Base-by-base conservation (phyloP, 1,140 invertebrate genomes). In the Armadillidium nasatum region DNA sequence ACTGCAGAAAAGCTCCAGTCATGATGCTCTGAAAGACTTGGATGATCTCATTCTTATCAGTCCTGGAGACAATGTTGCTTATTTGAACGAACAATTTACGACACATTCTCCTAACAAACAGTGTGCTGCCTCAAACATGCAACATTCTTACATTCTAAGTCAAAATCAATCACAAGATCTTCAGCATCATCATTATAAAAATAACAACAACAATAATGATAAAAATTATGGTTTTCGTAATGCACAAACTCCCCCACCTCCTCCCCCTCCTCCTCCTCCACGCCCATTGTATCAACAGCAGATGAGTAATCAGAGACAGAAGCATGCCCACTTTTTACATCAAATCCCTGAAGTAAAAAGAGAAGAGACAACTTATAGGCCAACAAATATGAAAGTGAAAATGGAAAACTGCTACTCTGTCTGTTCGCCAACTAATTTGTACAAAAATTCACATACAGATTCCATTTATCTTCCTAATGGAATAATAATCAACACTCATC, bases 341-440 rank as follows among this genome's bases (percentile, higher is more conserved):
- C 50, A 60, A 60, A 60, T 19, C 7, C 19, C 50, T 60, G 50
- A 60, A 60, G 50, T 6, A 33, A 33, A 33, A 33, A 33, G 33
- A 33, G 19, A 60, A 45, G 66, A 71, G 44, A n/a, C 7, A 46
- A 33, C 60, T 33, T 43, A 45, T 23, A 21, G 54, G 1, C 15
- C 43, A 71, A 71, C 23, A 21, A 74, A 76, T 21, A 70, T 78
- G 15, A 60, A 54, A 67, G 78, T 79, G 0, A 79, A 79, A 71
- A 13, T 76, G 11, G 78, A 79, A 21, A 79, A 79, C 67, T 74
- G 75, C 4, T 79, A 76, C 33, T 74, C 76, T 43, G 72, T 79
- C 7, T 43, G 46, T 23, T 76, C 78, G 10, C 75, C 78, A 77
- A 83, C 86, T 71, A 82, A 85, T 75, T 83, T 85, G 78, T 66